Percentiles rank a stretch among this genome's conserved stretches.
These are phyloP conservation scores for Dendrocincla tyrannina DNA, from an alignment of 2,797 vertebrate genomes.

Conservation along the genomic window DNA sequence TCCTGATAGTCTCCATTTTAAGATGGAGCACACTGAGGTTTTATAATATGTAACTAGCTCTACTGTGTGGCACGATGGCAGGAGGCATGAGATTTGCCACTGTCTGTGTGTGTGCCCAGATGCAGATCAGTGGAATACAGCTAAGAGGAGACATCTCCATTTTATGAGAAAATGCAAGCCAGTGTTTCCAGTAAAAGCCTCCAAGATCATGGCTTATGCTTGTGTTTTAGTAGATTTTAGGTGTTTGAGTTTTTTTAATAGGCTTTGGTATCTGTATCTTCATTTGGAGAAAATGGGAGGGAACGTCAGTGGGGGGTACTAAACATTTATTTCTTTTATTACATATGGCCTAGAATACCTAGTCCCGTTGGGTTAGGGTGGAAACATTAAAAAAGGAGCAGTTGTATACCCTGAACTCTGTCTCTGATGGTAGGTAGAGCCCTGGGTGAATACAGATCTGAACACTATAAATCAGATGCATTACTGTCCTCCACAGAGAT, in stretches of 20 bases:
- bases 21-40: background rate
- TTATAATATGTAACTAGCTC: background rate
- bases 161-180: background rate
- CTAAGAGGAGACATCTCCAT: background rate
- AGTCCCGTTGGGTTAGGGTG: background rate
- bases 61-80: background rate
- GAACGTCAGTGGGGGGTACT: background rate
- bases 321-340: background rate
- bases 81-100: background rate
- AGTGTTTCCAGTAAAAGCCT: background rate
- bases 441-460: background rate
- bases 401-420: background rate
- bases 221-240: background rate
- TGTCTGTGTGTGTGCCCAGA: background rate
- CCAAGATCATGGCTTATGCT: background rate
- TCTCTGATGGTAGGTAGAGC: background rate
- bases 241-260: background rate
- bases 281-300: background rate
- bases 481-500: background rate
- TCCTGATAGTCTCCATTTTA: background rate
- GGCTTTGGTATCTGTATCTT: background rate
- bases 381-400: background rate
- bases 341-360: background rate
- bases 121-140: background rate
- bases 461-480: background rate